Evolutionary conservation across 2,888 invertebrate genomes (phyloP).

Genomic region (Drosophila rubida): DNA sequence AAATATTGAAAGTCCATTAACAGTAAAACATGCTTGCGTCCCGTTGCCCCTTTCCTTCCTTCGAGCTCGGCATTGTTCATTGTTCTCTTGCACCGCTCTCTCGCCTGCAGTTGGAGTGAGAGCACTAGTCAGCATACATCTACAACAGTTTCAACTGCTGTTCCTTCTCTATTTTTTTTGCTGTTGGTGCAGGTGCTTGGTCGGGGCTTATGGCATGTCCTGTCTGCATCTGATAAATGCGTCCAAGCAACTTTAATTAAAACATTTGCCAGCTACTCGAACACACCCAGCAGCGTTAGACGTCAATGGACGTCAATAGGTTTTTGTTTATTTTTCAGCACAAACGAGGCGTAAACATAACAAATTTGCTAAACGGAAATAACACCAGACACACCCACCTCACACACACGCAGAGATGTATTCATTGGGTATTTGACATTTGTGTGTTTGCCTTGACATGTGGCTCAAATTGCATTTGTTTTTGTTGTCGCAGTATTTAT

Average conservation of each 20-base stretch:
- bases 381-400: conserved; percentile 21
- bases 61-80: conserved; percentile 7
- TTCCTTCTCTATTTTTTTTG: conserved; percentile 25
- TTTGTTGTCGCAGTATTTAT: conserved; percentile 13
- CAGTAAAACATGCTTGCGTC: conserved; percentile 68
- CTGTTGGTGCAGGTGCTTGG: conserved; percentile 45
- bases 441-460: conserved; percentile 71
- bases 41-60: conserved; percentile 4
- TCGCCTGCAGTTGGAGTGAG: neutral
- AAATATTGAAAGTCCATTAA: conserved; percentile 79
- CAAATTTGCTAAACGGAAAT: conserved; percentile 68
- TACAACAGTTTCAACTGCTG: conserved; percentile 17
- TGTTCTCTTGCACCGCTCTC: conserved; percentile 12
- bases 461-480: conserved; percentile 65
- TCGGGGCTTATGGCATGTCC: conserved; percentile 63
- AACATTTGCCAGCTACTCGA: conserved; percentile 56
- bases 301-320: conserved; percentile 65
- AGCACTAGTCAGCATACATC: neutral
- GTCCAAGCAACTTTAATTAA: conserved; percentile 77
- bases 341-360: conserved; percentile 77
- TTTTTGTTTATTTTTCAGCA: conserved; percentile 72
- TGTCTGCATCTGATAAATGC: conserved; percentile 80
- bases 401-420: conserved; percentile 4
- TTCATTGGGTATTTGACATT: conserved; percentile 54
- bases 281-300: conserved; percentile 35